phyloP scores from a whole-genome alignment of 2,888 invertebrate genomes.

The Catocala sponsa region DNA sequence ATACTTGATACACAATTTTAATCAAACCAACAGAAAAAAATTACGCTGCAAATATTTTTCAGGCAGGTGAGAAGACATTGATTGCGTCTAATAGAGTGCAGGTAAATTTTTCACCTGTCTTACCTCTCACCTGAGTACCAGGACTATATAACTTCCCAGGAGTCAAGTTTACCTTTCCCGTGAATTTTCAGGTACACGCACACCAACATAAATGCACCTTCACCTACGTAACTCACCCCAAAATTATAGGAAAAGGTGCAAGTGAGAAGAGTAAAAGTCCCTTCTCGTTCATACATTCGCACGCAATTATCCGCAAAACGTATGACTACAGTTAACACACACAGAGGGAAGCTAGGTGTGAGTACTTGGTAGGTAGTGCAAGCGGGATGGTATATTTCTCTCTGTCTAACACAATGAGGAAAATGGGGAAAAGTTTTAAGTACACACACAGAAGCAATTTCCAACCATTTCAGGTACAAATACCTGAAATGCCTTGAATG shows the following conservation, averaged over 20 bases:
- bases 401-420: conserved; percentile 1
- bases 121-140: conserved; percentile 80
- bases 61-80: conserved; percentile 37
- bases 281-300: conserved; percentile 25
- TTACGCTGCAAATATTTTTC: neutral
- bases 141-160: conserved; percentile 66
- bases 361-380: neutral
- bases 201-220: conserved; percentile 48
- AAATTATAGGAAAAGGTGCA: neutral
- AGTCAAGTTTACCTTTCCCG: conserved; percentile 65
- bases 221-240: conserved; percentile 21
- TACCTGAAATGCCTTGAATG: conserved; percentile 15
- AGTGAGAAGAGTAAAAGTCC: neutral
- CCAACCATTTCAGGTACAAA: conserved; percentile 9
- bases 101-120: conserved; percentile 83
- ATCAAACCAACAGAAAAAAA: neutral
- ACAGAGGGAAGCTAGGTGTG: conserved; percentile 15
- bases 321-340: conserved; percentile 14
- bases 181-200: conserved; percentile 67
- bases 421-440: neutral
- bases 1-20: too few species aligned
- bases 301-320: conserved; percentile 2
- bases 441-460: conserved; percentile 10
- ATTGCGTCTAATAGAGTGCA: conserved; percentile 53
- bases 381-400: neutral